Evolutionary conservation across 1,140 invertebrate species (phyloP).

Genomic region (Arctopsyche grandis): DNA sequence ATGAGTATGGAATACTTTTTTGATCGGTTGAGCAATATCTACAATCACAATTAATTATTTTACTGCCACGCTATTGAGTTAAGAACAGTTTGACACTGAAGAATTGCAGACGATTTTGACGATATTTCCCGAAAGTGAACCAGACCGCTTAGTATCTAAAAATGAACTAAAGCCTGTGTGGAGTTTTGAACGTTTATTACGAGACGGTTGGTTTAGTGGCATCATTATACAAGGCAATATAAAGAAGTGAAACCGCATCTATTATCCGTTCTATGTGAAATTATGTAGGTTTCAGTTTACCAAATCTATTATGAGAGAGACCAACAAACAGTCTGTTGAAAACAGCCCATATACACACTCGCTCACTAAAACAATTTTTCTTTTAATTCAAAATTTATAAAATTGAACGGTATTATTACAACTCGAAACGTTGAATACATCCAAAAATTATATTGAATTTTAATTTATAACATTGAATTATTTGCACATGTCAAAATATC

Average conservation of each 20-base stretch:
- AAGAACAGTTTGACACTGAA: too few species aligned
- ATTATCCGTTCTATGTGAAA: slow-evolving; percentile 55
- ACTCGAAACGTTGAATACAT: too few species aligned
- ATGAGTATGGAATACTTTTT: too few species aligned
- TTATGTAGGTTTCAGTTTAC: slow-evolving; percentile 55
- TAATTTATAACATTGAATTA: too few species aligned
- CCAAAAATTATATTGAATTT: too few species aligned
- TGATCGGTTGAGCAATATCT: too few species aligned
- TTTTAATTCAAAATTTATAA: background rate
- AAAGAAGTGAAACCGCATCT: slow-evolving; percentile 56
- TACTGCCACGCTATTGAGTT: too few species aligned
- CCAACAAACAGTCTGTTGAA: background rate
- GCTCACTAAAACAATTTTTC: background rate
- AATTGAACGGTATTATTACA: too few species aligned
- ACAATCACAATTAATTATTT: too few species aligned
- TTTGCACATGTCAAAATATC: too few species aligned
- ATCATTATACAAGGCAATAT: slow-evolving; percentile 55
- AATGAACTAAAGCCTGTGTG: slow-evolving; percentile 51
- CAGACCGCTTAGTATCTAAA: slow-evolving; percentile 50
- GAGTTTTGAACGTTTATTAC: slow-evolving; percentile 50
- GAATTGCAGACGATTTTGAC: too few species aligned
- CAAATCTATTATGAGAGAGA: slow-evolving; percentile 49
- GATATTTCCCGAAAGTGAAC: slow-evolving; percentile 37
- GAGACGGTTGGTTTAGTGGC: slow-evolving; percentile 51
- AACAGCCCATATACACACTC: slow-evolving; percentile 8